Conservation (phyloP, 2,888 invertebrate species). For the Metallyticus violacea region DNA sequence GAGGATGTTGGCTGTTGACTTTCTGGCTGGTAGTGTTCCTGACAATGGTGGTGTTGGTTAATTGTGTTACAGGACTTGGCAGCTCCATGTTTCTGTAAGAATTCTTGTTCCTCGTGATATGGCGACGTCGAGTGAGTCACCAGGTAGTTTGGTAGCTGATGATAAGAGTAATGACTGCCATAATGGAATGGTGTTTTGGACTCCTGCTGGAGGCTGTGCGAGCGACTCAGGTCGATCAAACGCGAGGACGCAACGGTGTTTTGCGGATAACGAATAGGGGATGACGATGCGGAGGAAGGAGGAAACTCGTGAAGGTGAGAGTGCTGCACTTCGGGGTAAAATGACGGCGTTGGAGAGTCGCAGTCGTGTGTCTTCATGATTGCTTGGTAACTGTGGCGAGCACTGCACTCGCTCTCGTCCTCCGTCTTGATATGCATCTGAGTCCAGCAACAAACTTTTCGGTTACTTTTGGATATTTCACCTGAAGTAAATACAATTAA, state of each 20-base stretch:
- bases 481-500: no score
- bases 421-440: conserved; percentile 9
- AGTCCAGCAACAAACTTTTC: background rate
- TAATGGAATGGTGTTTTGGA: background rate
- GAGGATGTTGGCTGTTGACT: background rate
- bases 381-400: background rate
- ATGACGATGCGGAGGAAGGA: background rate
- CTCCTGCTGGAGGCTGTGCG: background rate
- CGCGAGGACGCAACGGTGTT: background rate
- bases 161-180: background rate
- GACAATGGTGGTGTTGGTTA: background rate
- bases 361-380: background rate
- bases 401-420: background rate
- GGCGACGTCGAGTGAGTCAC: background rate
- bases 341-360: background rate
- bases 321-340: background rate
- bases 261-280: background rate
- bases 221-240: conserved; percentile 13
- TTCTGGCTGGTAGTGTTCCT: background rate
- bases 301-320: background rate
- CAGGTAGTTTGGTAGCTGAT: background rate
- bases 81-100: no score
- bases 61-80: background rate
- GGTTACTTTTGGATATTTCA: no score
- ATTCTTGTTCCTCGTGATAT: background rate